phyloP scores from a whole-genome alignment of 92 coral and sea anemone species.

The Bergia sp. region DNA sequence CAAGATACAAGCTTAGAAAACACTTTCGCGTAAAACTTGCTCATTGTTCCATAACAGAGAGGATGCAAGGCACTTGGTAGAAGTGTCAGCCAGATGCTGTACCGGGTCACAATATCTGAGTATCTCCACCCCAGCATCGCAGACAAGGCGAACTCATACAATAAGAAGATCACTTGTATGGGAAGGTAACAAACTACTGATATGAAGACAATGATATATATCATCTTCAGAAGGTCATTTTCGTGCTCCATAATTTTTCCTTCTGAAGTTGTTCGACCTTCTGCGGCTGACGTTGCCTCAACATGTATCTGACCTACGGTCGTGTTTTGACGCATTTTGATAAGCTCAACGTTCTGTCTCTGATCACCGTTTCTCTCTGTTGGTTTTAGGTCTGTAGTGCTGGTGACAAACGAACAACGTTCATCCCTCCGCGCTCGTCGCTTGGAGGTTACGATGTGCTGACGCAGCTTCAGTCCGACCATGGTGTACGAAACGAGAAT shows the following conservation, averaged over 20 bases:
- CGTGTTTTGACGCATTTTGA: background rate
- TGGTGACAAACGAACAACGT: slow-evolving; percentile 21
- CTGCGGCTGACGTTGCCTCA: background rate
- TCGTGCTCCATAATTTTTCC: slow-evolving; percentile 23
- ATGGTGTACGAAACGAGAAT: background rate
- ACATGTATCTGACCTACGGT: background rate
- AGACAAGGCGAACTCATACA: slow-evolving; percentile 24
- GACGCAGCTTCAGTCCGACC: slow-evolving; percentile 15
- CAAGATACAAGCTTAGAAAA: slow-evolving; percentile 43
- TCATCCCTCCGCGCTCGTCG: background rate
- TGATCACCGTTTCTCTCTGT: background rate
- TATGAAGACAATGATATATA: slow-evolving; percentile 37
- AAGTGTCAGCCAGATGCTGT: slow-evolving; percentile 21
- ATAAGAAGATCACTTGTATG: slow-evolving; percentile 8
- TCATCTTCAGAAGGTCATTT: slow-evolving; percentile 36
- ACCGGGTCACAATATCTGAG: slow-evolving; percentile 10
- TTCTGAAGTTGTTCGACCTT: background rate
- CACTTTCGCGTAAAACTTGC: slow-evolving; percentile 39
- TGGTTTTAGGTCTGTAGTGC: slow-evolving; percentile 31
- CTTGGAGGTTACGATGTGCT: slow-evolving; percentile 23
- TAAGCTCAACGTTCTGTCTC: background rate
- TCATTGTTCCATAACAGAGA: slow-evolving; percentile 45
- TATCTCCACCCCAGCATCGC: slow-evolving; percentile 1
- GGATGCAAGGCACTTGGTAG: slow-evolving; percentile 40
- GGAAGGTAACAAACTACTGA: slow-evolving; percentile 32